Conservation (phyloP, 2,888 invertebrate species). For the Drosophila phalerata region DNA sequence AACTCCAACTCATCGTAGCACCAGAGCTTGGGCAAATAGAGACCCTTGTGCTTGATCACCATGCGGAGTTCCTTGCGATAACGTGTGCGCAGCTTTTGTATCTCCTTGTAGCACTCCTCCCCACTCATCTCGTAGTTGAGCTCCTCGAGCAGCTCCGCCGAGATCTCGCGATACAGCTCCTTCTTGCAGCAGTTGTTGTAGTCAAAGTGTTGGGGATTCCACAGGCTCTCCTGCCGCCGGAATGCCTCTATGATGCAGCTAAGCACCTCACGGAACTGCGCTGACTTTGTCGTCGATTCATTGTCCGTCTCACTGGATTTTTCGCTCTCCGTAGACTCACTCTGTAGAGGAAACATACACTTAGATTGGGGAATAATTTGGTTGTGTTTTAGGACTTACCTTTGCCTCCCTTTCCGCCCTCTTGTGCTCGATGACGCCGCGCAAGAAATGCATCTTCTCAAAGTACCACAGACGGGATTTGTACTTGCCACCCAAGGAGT, state of each 20-base stretch:
- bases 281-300: constrained; percentile 64
- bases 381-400: constrained; percentile 38
- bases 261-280: constrained; percentile 71
- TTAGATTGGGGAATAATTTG: not conserved
- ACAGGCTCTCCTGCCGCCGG: constrained; percentile 67
- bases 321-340: constrained; percentile 62
- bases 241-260: constrained; percentile 72
- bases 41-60: constrained; percentile 77
- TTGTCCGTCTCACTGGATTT: constrained; percentile 67
- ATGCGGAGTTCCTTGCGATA: constrained; percentile 79
- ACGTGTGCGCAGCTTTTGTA: constrained; percentile 77
- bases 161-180: constrained; percentile 65
- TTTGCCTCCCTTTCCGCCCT: constrained; percentile 71
- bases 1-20: constrained; percentile 82
- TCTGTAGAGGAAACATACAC: constrained; percentile 9
- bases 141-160: constrained; percentile 62
- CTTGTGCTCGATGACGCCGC: constrained; percentile 71
- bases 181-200: constrained; percentile 66
- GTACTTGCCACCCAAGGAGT: constrained; percentile 66
- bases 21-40: constrained; percentile 80
- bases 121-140: constrained; percentile 66
- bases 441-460: constrained; percentile 76
- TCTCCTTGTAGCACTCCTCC: constrained; percentile 73
- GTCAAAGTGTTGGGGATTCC: constrained; percentile 76
- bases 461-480: constrained; percentile 79